Evolutionary conservation across 1,140 invertebrate species (phyloP), one percentile per base, ranked within the genome.

Genomic region (Atta texana): DNA sequence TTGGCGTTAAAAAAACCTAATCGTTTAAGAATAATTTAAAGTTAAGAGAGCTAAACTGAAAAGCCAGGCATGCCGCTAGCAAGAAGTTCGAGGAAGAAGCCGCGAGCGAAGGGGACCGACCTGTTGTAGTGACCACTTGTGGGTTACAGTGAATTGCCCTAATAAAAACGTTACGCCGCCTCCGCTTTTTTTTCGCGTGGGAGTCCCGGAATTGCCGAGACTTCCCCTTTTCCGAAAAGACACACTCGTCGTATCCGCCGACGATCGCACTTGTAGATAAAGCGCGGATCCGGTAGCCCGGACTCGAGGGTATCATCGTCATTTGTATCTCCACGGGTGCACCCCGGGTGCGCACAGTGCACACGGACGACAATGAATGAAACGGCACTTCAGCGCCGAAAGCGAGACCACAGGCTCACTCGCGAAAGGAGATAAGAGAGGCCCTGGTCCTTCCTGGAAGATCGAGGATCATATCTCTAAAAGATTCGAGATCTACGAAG

Each of bases 151-250:
- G 92, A 94, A 95, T 94, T 94, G 92, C 93, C 92, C 92, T 94
- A 94, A 94, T 95, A 94, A 95, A 95, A 95, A 94, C 92, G 92
- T 94, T 94, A 91, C 90, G 87, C 91, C 89, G 90, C 90, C 90
- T 88, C 89, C 87, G 88, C 87, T 85, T 92, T 90, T 39, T 91
- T 89, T 44, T 91, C 57, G 91, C 91, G 91, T 93, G 89, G 92
- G 90, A 93, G 92, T 89, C 24, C 51, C 77, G 28, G 89, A 90
- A 90, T 85, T 89, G 80, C 87, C 72, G 63, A 72, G 87, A 24
- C 28, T 44, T 10, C 80, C 44, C 57, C 34, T 44, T 16, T 72
- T 71, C 69, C 88, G 85, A 91, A 92, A 90, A 88, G 74, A 86
- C 87, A 85, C 69, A 75, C 77, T 68, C 78, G 78, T 81, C 78